Conservation (phyloP, 2,888 invertebrate genomes). For the Agelastica alni region DNA sequence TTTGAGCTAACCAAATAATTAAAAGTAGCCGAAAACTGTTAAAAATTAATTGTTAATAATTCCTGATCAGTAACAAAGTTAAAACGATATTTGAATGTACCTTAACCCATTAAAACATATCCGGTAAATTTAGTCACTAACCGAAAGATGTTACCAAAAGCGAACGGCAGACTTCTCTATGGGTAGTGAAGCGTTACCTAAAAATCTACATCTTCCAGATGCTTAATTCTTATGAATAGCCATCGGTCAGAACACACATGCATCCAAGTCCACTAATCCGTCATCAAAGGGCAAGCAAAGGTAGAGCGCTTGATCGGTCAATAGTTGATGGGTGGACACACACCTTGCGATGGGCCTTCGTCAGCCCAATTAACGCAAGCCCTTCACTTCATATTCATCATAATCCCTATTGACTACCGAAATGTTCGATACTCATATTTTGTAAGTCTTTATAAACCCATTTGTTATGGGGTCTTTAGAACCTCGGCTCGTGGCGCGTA, state of each 20-base stretch:
- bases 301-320: conserved; percentile 18
- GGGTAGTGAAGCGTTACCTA: conserved; percentile 16
- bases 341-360: conserved; percentile 50
- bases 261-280: conserved; percentile 36
- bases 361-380: conserved; percentile 55
- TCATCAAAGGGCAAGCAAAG: conserved; percentile 38
- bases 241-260: conserved; percentile 24
- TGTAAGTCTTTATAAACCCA: conserved; percentile 51
- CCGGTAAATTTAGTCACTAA: no score
- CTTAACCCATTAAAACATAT: no score
- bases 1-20: no score
- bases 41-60: no score
- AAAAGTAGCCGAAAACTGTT: no score
- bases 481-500: conserved; percentile 36
- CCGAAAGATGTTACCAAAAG: conserved; percentile 5
- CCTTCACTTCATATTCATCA: conserved; percentile 47
- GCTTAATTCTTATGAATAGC: conserved; percentile 17
- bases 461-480: conserved; percentile 48
- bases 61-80: no score
- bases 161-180: conserved; percentile 14
- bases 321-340: conserved; percentile 39
- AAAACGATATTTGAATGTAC: no score
- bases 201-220: conserved; percentile 23
- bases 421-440: conserved; percentile 39
- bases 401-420: conserved; percentile 45